Evolutionary conservation across 1,140 invertebrate genomes (phyloP), one percentile per base, ranked within the genome.

Genomic region (Drosophila tropicalis): DNA sequence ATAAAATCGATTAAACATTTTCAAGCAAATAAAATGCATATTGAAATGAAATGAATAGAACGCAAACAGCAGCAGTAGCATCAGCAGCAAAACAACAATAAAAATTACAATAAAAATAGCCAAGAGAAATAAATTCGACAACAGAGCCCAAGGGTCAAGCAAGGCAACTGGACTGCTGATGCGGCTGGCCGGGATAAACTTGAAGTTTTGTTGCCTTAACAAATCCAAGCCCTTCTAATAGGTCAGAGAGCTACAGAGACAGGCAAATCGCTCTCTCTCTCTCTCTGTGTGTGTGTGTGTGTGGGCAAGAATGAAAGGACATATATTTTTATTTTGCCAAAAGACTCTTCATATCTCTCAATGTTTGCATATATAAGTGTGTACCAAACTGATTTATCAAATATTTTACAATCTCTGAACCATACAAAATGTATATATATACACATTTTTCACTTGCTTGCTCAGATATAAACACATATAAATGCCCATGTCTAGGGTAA

Each of bases 1-100:
- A 86, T 86, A 86, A 86, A 86, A 86, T 86, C 83, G 83, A 86
- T 86, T 83, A 87, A 79, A 73, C 67, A 82, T 82, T 87, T 87
- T 70, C 68, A 67, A 67, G 62, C 70, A 83, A 87, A 83, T 87
- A 76, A 87, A 86, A 83, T 83, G 83, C 83, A 86, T 82, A 79
- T 81, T 69, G 68, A 86, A 86, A 74, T 78, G 61, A 75, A 72
- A 81, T 77, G 81, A 78, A 81, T 84, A 83, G 75, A 70, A 69
- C 82, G 64, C 72, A 78, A 78, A 36, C 36, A 51, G 44, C 71
- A 73, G 41, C 22, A 25, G 22, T 25, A 25, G 22, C 22, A 25
- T 25, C 22, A 25, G 41, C 54, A 70, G 66, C 70, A 64, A 69
- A 62, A 47, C 15, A 60, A 55, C 22, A 58, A 36, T 22, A 34